Conservation (phyloP, 2,113 vertebrate genomes). For the Sander lucioperca region DNA sequence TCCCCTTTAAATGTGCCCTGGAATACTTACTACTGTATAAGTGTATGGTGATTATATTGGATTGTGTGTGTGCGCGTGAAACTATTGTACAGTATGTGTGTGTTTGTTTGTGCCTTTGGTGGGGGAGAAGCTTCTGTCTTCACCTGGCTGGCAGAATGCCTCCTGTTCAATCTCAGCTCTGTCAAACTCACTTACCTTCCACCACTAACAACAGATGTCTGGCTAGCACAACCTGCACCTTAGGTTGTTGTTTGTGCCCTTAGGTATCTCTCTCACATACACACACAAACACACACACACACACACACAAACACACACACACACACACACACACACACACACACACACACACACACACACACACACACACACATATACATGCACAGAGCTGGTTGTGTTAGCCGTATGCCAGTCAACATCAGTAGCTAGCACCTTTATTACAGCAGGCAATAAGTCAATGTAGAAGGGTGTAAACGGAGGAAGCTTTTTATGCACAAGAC, state of each 20-base stretch:
- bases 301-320: slow-evolving; percentile 29
- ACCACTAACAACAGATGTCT: slow-evolving; percentile 82
- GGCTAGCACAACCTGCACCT: slow-evolving; percentile 74
- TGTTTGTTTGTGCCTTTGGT: slow-evolving; percentile 39
- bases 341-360: slow-evolving; percentile 35
- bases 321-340: slow-evolving; percentile 32
- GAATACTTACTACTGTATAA: slow-evolving; percentile 19
- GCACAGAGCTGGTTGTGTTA: slow-evolving; percentile 60
- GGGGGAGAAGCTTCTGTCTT: slow-evolving; percentile 55
- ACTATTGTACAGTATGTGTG: neutral
- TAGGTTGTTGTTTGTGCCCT: slow-evolving; percentile 78
- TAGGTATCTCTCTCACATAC: slow-evolving; percentile 56
- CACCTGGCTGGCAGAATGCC: slow-evolving; percentile 77
- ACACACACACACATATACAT: slow-evolving; percentile 33
- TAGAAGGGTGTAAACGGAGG: slow-evolving; percentile 59
- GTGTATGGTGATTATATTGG: slow-evolving; percentile 15
- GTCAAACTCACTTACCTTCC: slow-evolving; percentile 82
- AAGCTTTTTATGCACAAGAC: slow-evolving; percentile 66
- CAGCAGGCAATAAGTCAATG: slow-evolving; percentile 74
- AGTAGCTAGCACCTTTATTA: slow-evolving; percentile 75
- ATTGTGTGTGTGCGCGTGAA: neutral
- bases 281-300: slow-evolving; percentile 30
- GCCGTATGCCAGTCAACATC: slow-evolving; percentile 78
- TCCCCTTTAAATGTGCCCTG: neutral
- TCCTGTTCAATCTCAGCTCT: slow-evolving; percentile 83